Evolutionary conservation across 2,113 vertebrate genomes (phyloP).

Genomic region (Sigmodon hispidus): DNA sequence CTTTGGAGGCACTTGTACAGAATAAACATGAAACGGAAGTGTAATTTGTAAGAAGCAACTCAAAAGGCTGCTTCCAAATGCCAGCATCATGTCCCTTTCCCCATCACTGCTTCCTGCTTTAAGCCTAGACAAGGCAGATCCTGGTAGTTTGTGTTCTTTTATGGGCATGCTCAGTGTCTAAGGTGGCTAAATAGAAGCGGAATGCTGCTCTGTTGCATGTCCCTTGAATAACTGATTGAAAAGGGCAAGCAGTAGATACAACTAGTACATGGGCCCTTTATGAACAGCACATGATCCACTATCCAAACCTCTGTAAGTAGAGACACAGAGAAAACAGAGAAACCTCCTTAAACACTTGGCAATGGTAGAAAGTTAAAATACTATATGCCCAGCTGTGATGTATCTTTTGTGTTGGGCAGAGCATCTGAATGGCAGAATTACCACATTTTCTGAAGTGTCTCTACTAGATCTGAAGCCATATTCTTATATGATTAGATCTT

Average conservation of each 20-base stretch:
- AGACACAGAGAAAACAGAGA: neutral
- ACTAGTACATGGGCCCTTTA: neutral
- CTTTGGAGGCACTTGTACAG: constrained; percentile 62
- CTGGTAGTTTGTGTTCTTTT: neutral
- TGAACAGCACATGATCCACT: neutral
- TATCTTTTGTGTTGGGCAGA: neutral
- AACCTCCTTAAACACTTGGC: neutral
- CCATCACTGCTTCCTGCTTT: neutral
- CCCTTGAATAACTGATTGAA: neutral
- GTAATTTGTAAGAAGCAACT: constrained; percentile 51
- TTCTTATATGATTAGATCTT: neutral
- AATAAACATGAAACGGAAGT: constrained; percentile 49
- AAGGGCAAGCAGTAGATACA: neutral
- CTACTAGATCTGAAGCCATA: neutral
- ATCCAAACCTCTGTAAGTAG: neutral
- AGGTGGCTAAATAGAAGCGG: neutral
- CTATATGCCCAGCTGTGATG: neutral
- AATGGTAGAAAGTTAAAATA: neutral
- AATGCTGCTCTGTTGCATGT: neutral
- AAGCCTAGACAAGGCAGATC: neutral
- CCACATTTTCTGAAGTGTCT: neutral
- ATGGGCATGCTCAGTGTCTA: neutral
- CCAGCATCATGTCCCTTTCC: neutral
- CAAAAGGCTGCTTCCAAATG: neutral
- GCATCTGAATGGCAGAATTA: neutral